phyloP scores from a whole-genome alignment of 2,888 invertebrate species.

The Abscondita cerata region DNA sequence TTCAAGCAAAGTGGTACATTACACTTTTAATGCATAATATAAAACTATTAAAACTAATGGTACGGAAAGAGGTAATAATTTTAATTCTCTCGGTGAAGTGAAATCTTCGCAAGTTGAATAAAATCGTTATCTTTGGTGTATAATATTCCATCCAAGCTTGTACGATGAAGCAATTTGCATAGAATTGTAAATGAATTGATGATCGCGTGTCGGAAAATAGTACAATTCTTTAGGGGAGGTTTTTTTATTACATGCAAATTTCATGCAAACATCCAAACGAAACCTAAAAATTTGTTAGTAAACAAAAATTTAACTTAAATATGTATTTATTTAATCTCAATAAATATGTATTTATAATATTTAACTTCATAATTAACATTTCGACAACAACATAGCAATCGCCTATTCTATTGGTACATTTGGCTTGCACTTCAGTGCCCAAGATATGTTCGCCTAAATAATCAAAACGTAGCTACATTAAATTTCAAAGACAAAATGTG shows the following conservation, averaged over 20 bases:
- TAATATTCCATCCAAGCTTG: neutral
- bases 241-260: neutral
- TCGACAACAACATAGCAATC: conserved; percentile 43
- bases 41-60: too few relatives aligned
- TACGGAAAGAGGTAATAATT: too few relatives aligned
- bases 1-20: too few relatives aligned
- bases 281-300: neutral
- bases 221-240: neutral
- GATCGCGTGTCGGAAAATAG: neutral
- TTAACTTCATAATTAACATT: conserved; percentile 39
- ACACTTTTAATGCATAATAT: too few relatives aligned
- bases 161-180: conserved; percentile 5
- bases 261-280: neutral
- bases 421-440: conserved; percentile 47
- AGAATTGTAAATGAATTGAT: conserved; percentile 8
- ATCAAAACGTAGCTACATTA: conserved; percentile 27
- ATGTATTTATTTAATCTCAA: conserved; percentile 43
- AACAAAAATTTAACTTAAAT: conserved; percentile 37
- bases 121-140: neutral
- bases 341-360: conserved; percentile 38
- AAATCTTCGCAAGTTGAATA: neutral
- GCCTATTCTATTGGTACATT: conserved; percentile 46
- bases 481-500: conserved; percentile 19
- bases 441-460: conserved; percentile 46
- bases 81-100: too few relatives aligned